Conservation (phyloP, 1,140 invertebrate genomes). For the Scaptomyza montana region DNA sequence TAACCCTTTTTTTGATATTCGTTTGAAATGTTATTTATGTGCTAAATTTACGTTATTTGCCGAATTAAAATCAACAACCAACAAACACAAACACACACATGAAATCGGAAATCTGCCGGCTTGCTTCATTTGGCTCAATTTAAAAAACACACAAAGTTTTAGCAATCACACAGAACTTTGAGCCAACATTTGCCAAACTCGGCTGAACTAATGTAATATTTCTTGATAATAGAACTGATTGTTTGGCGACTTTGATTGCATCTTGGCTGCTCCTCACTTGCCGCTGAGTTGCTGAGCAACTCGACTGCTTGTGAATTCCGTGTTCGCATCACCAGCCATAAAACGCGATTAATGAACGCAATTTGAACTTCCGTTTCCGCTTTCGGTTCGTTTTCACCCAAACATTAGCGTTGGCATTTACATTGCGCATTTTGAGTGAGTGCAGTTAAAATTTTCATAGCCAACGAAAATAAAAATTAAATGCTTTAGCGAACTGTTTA, state of each 20-base stretch:
- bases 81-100: neutral
- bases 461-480: neutral
- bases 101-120: constrained; percentile 7
- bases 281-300: constrained; percentile 7
- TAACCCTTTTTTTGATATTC: constrained; percentile 71
- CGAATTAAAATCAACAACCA: constrained; percentile 69
- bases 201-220: constrained; percentile 67
- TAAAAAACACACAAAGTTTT: constrained; percentile 49
- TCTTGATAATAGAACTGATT: constrained; percentile 59
- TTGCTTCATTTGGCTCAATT: constrained; percentile 59
- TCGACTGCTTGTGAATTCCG: constrained; percentile 50
- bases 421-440: neutral
- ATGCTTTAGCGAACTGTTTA: neutral
- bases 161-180: constrained; percentile 46
- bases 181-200: constrained; percentile 41
- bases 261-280: neutral
- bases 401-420: constrained; percentile 1
- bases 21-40: constrained; percentile 75
- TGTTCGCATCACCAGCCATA: constrained; percentile 28
- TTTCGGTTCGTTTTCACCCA: constrained; percentile 2
- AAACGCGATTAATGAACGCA: constrained; percentile 47
- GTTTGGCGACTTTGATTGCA: constrained; percentile 28
- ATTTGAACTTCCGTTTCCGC: constrained; percentile 57
- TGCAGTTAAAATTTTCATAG: constrained; percentile 1
- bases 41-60: constrained; percentile 67